These are phyloP conservation scores for Nymphalis urticae DNA, from an alignment of 2,888 invertebrate genomes.

Conservation along the genomic window DNA sequence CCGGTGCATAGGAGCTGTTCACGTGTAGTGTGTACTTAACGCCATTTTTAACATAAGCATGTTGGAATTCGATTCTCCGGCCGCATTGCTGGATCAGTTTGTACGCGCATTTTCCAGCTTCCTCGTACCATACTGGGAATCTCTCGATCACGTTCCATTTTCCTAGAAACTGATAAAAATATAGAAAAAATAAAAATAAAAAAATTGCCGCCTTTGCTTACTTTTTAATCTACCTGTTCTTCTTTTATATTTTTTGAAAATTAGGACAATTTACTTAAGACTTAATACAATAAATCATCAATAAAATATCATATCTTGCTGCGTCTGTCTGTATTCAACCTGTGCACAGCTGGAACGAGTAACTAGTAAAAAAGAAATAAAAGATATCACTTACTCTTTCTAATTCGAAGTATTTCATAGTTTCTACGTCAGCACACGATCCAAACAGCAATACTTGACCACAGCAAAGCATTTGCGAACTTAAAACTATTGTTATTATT, in stretches of 20 bases:
- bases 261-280: too few relatives aligned
- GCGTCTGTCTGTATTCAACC: too few relatives aligned
- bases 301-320: too few relatives aligned
- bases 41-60: slow-evolving; percentile 57
- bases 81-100: slow-evolving; percentile 63
- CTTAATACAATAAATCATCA: too few relatives aligned
- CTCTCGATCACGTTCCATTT: slow-evolving; percentile 69
- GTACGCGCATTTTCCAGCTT: slow-evolving; percentile 60
- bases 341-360: too few relatives aligned
- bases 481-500: slow-evolving; percentile 39
- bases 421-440: slow-evolving; percentile 54
- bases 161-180: slow-evolving; percentile 64
- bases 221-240: too few relatives aligned
- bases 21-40: slow-evolving; percentile 61
- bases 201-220: too few relatives aligned
- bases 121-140: slow-evolving; percentile 69
- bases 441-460: slow-evolving; percentile 68
- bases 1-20: slow-evolving; percentile 66
- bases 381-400: slow-evolving; percentile 55
- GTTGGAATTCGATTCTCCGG: slow-evolving; percentile 61
- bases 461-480: slow-evolving; percentile 38
- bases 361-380: neutral
- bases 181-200: too few relatives aligned
- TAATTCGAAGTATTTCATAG: slow-evolving; percentile 66
- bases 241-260: too few relatives aligned